These are phyloP conservation scores for Elmis aenea DNA, from an alignment of 2,888 invertebrate genomes.

Conservation along the genomic window DNA sequence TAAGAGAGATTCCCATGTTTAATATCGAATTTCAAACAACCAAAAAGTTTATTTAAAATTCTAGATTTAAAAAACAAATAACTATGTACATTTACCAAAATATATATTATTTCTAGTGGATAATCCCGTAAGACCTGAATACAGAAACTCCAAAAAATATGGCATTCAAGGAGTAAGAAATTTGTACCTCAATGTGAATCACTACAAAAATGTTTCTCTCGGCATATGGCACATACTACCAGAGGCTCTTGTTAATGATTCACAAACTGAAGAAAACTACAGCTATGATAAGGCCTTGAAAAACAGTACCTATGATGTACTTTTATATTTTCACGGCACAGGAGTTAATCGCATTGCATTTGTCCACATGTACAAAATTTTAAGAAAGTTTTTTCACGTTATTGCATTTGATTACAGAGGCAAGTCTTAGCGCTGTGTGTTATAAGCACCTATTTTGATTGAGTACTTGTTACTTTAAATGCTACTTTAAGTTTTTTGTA, in stretches of 20 bases:
- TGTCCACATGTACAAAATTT: conserved; percentile 67
- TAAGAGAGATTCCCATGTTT: too few relatives aligned
- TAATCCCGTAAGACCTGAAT: background rate
- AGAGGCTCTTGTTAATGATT: conserved; percentile 53
- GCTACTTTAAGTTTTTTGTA: too few relatives aligned
- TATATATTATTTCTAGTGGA: background rate
- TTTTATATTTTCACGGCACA: conserved; percentile 44
- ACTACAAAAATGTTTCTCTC: conserved; percentile 46
- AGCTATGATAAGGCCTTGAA: conserved; percentile 52
- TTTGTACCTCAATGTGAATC: conserved; percentile 55
- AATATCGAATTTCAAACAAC: too few relatives aligned
- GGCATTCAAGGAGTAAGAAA: conserved; percentile 46
- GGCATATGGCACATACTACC: conserved; percentile 81
- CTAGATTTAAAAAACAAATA: too few relatives aligned
- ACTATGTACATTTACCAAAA: too few relatives aligned
- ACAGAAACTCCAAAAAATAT: conserved; percentile 3
- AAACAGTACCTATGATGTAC: conserved; percentile 41
- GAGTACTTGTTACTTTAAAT: too few relatives aligned
- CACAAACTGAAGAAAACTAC: conserved; percentile 43
- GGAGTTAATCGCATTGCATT: conserved; percentile 37
- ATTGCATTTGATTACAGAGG: conserved; percentile 43
- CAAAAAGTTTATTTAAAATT: too few relatives aligned
- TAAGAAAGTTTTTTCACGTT: conserved; percentile 51
- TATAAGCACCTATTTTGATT: too few relatives aligned
- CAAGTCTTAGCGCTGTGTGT: too few relatives aligned